Evolutionary conservation across 2,113 vertebrate genomes (phyloP).

Genomic region (Limnothrissa miodon): DNA sequence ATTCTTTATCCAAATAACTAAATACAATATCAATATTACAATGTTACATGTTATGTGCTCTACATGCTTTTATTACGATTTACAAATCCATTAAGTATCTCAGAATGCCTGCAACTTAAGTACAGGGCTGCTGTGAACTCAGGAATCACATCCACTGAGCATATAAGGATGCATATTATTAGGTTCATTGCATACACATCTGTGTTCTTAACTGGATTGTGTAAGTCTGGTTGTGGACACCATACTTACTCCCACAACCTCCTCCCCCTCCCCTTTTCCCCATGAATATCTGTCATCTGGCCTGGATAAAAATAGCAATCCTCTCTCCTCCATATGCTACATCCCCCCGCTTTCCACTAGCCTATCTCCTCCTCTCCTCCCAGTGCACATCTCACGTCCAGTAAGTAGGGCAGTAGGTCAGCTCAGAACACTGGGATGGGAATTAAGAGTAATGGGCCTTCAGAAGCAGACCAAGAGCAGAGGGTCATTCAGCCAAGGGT

Average conservation of each 20-base stretch:
- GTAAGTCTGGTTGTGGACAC: neutral
- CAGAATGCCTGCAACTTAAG: neutral
- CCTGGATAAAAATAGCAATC: constrained; percentile 68
- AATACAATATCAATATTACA: neutral
- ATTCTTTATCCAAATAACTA: neutral
- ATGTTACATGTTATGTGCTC: neutral
- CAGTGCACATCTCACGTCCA: constrained; percentile 47
- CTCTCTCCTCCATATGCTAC: constrained; percentile 60
- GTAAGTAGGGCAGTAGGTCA: constrained; percentile 77
- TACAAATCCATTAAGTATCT: neutral
- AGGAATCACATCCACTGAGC: neutral
- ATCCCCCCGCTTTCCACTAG: constrained; percentile 54
- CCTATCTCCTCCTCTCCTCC: constrained; percentile 47
- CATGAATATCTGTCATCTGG: constrained; percentile 71
- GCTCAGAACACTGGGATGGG: constrained; percentile 48
- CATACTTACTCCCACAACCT: neutral
- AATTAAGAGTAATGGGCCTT: constrained; percentile 36
- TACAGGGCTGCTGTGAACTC: neutral
- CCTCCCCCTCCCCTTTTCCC: constrained; percentile 35
- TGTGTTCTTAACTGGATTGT: constrained; percentile 8
- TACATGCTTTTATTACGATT: neutral
- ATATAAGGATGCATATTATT: neutral
- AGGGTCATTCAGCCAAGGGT: neutral
- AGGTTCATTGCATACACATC: neutral
- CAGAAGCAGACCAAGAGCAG: neutral